phyloP scores from a whole-genome alignment of 23 tunicate genomes.

The Ciona savignyi region DNA sequence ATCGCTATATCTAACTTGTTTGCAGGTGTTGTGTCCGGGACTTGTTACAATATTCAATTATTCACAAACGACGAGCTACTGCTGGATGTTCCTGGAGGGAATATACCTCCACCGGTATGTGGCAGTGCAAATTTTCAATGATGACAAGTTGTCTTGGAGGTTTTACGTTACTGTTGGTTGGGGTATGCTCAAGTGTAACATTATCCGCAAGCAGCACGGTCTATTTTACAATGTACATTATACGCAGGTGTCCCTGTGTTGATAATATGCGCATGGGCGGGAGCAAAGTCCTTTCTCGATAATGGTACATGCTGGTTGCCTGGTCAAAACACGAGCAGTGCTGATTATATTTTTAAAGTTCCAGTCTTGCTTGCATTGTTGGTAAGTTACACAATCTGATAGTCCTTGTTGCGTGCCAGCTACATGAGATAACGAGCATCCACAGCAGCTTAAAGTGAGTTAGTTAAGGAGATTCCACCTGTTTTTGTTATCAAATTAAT shows the following conservation, averaged over 20 bases:
- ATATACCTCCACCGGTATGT: conserved; percentile 73
- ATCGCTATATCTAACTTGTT: no score
- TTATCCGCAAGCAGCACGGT: no score
- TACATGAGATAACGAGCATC: no score
- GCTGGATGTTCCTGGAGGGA: conserved; percentile 88
- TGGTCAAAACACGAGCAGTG: neutral
- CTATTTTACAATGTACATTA: neutral
- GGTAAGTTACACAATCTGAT: conserved; percentile 56
- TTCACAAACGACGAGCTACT: conserved; percentile 48
- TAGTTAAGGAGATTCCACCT: neutral
- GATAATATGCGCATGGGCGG: conserved; percentile 2
- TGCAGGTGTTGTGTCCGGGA: conserved; percentile 51
- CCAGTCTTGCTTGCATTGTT: conserved; percentile 41
- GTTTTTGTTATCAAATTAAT: neutral
- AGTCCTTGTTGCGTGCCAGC: no score
- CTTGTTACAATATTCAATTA: conserved; percentile 52
- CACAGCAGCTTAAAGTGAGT: neutral
- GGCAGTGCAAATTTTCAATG: conserved; percentile 23
- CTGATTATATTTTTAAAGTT: neutral
- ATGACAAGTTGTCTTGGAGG: conserved; percentile 38
- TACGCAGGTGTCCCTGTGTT: neutral
- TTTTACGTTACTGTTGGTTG: conserved; percentile 61
- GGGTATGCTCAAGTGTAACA: no score
- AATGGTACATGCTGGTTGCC: neutral
- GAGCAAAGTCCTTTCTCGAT: neutral